Conservation (phyloP, 2,888 invertebrate species). For the Acrobasis suavella region DNA sequence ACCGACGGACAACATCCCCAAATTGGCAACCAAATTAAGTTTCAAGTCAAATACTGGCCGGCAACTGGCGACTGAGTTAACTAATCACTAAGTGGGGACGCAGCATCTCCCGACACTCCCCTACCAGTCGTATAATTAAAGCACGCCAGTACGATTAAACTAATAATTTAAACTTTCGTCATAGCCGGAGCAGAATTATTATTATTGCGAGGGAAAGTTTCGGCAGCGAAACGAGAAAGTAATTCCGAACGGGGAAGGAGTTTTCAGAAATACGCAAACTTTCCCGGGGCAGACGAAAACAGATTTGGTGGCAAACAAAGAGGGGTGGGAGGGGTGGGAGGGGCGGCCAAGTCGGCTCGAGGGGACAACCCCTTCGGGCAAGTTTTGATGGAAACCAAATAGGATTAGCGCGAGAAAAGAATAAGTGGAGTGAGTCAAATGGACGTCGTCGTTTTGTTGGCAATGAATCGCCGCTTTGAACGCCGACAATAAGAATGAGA, state of each 20-base stretch:
- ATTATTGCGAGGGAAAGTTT: slow-evolving; percentile 74
- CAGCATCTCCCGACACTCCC: slow-evolving; percentile 34
- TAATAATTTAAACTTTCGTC: slow-evolving; percentile 81
- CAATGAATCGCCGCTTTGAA: slow-evolving; percentile 36
- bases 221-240: slow-evolving; percentile 72
- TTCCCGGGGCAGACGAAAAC: slow-evolving; percentile 73
- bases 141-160: slow-evolving; percentile 74
- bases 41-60: slow-evolving; percentile 53
- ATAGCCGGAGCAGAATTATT: slow-evolving; percentile 75
- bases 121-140: slow-evolving; percentile 63
- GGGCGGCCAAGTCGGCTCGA: slow-evolving; percentile 35
- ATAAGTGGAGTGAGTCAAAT: slow-evolving; percentile 66
- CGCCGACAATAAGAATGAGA: slow-evolving; percentile 13
- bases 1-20: slow-evolving; percentile 41
- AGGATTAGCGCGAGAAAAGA: slow-evolving; percentile 76
- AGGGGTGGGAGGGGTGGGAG: slow-evolving; percentile 48
- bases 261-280: slow-evolving; percentile 69
- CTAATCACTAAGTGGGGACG: slow-evolving; percentile 53
- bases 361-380: slow-evolving; percentile 64
- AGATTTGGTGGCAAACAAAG: slow-evolving; percentile 77
- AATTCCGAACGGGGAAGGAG: slow-evolving; percentile 61
- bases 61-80: slow-evolving; percentile 50
- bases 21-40: slow-evolving; percentile 60
- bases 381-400: slow-evolving; percentile 80
- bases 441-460: slow-evolving; percentile 53